Evolutionary conservation across 2,797 vertebrate genomes (phyloP).

Genomic region (Cirrhinus mrigala): DNA sequence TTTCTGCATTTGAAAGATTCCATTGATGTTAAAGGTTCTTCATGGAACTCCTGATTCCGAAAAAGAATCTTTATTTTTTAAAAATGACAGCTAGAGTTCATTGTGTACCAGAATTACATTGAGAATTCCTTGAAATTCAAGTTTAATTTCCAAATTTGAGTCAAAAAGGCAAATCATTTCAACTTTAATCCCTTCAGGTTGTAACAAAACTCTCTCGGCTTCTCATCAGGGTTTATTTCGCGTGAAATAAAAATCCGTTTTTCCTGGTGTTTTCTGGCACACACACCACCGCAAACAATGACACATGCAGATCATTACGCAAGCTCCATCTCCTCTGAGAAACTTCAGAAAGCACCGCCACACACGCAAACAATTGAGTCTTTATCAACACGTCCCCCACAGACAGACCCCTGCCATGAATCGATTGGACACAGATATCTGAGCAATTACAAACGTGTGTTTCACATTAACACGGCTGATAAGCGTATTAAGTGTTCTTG

Average conservation of each 20-base stretch:
- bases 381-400: slow-evolving; percentile 9
- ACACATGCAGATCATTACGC: not conserved
- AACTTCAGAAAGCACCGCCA: not conserved
- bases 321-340: not conserved
- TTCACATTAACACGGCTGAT: not conserved
- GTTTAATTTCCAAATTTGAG: not conserved
- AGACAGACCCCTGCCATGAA: slow-evolving; percentile 4
- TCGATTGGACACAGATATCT: not conserved
- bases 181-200: not conserved
- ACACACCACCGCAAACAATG: not conserved
- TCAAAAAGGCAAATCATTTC: not conserved
- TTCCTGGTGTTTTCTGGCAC: not conserved
- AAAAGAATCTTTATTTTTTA: not conserved
- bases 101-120: not conserved
- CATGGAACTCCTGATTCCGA: not conserved
- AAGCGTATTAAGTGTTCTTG: not conserved
- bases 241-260: not conserved
- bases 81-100: not conserved
- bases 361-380: not conserved
- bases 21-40: not conserved
- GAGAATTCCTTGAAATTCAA: not conserved
- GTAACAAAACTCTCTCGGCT: not conserved
- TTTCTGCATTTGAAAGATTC: not conserved
- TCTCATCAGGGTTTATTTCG: not conserved
- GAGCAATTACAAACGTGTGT: not conserved